Conservation (phyloP, 2,888 invertebrate species). For the Troides oblongomaculatus region DNA sequence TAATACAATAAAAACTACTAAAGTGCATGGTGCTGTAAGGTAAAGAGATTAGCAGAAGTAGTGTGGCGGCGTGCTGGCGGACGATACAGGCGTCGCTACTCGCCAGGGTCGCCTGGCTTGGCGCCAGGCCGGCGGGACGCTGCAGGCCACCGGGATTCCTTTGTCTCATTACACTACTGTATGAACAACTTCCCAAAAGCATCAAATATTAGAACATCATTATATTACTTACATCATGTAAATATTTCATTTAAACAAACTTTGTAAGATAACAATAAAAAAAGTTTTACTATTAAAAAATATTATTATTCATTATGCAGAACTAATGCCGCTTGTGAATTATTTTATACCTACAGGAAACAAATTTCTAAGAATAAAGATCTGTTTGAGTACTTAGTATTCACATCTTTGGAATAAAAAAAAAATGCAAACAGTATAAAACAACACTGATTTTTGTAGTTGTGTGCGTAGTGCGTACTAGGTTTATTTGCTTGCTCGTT, state of each 20-base stretch:
- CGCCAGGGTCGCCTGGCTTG: constrained; percentile 78
- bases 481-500: constrained; percentile 69
- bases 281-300: neutral
- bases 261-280: neutral
- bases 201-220: neutral
- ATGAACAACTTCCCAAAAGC: neutral
- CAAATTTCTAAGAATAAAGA: constrained; percentile 25
- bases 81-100: constrained; percentile 69
- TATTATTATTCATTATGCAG: neutral
- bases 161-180: constrained; percentile 67
- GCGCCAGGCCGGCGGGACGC: constrained; percentile 80
- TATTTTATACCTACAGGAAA: constrained; percentile 6
- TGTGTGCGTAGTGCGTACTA: constrained; percentile 63
- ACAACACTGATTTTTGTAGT: constrained; percentile 33
- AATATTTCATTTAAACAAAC: neutral
- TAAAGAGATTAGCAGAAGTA: constrained; percentile 37
- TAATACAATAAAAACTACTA: neutral
- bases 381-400: constrained; percentile 29
- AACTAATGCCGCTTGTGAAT: constrained; percentile 8
- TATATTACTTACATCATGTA: neutral
- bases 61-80: constrained; percentile 60
- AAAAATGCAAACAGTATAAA: constrained; percentile 38
- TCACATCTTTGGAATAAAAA: constrained; percentile 34
- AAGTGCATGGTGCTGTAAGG: constrained; percentile 7
- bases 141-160: constrained; percentile 76